A percentile compares a stretch with the other conserved stretches of the same genome.
phyloP scores from a whole-genome alignment of 2,797 vertebrate species.

The Rousettus madagascariensis region DNA sequence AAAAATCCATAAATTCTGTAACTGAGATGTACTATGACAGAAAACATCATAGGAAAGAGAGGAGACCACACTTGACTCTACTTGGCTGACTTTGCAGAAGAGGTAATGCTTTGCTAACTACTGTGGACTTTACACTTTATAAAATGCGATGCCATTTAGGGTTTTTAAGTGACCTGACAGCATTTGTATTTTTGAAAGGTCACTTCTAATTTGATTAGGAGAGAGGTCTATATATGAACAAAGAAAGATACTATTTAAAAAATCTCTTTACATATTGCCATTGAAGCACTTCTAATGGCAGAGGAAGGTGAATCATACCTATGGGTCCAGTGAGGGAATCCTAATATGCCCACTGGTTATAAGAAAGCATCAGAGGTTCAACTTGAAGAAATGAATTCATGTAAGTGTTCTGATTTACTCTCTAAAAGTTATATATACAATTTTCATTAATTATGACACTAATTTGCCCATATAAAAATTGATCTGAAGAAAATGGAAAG shows the following conservation, averaged over 20 bases:
- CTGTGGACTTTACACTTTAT: neutral
- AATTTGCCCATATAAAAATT: neutral
- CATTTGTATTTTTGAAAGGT: slow-evolving; percentile 22
- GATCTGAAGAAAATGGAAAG: neutral
- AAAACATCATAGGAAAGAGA: neutral
- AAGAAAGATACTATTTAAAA: slow-evolving; percentile 27
- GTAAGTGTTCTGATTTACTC: neutral
- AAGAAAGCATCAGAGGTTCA: neutral
- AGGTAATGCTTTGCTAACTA: neutral
- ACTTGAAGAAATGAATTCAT: neutral
- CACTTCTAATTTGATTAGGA: slow-evolving; percentile 40
- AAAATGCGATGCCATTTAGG: neutral
- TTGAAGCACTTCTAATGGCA: neutral
- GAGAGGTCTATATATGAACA: neutral
- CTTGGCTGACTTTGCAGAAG: neutral
- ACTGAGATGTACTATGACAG: neutral
- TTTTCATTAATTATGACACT: neutral
- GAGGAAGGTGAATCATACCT: neutral
- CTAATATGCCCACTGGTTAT: neutral
- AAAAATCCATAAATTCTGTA: neutral
- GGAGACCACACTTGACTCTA: fast-evolving
- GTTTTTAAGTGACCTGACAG: neutral
- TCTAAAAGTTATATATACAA: neutral
- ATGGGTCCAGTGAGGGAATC: neutral
- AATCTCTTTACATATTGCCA: neutral